Percentiles rank a stretch among this genome's conserved stretches.
Evolutionary conservation across 2,888 invertebrate species (phyloP).

Genomic region (Cheilosia scutellata): DNA sequence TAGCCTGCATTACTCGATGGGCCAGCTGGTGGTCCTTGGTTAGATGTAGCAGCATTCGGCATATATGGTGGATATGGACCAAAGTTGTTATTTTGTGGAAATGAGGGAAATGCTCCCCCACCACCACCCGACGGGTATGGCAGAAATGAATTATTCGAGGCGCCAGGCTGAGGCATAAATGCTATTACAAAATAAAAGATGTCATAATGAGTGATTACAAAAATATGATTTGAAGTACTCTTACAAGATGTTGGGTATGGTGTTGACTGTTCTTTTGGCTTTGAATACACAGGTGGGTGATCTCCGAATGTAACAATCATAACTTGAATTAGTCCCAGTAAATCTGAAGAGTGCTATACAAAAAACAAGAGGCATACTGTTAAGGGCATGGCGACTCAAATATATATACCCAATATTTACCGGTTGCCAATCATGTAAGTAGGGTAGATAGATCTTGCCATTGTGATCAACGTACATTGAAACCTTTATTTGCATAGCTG

Average conservation of each 20-base stretch:
- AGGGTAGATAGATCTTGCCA: constrained; percentile 98
- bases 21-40: constrained; percentile 76
- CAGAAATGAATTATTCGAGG: constrained; percentile 81
- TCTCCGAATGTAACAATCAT: constrained; percentile 97
- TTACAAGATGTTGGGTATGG: constrained; percentile 85
- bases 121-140: constrained; percentile 85
- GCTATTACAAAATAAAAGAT: constrained; percentile 78
- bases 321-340: constrained; percentile 94
- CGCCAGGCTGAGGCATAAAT: constrained; percentile 84
- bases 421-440: constrained; percentile 96
- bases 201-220: neutral
- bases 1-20: constrained; percentile 83
- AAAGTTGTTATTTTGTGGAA: constrained; percentile 82
- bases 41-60: constrained; percentile 78
- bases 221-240: constrained; percentile 3
- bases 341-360: constrained; percentile 89
- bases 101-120: constrained; percentile 84
- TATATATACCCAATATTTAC: constrained; percentile 81
- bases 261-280: constrained; percentile 85
- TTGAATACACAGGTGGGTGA: constrained; percentile 96
- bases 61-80: constrained; percentile 83
- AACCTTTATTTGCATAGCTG: constrained; percentile 97
- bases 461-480: constrained; percentile 97
- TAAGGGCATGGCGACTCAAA: constrained; percentile 11
- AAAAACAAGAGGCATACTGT: constrained; percentile 44